Evolutionary conservation across 2,113 vertebrate genomes (phyloP), one percentile per base, ranked within the genome.

Genomic region (Gila orcuttii): DNA sequence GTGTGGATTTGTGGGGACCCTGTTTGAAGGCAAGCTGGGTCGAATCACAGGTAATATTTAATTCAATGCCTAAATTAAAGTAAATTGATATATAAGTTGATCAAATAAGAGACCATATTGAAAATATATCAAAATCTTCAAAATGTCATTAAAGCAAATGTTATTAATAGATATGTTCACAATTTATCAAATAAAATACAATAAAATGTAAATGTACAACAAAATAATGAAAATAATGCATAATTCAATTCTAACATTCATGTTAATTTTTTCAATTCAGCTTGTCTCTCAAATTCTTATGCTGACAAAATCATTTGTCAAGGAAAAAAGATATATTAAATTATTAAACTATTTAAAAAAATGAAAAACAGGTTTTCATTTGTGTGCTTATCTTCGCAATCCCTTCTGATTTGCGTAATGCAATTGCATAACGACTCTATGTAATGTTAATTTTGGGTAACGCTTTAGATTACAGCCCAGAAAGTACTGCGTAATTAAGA

Each of bases 1-100:
- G 0, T 96, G 95, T 8, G 98, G 97, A 60, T 95, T 96, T 76
- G 96, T 99, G 25, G 98, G 98, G 62, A 95, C 96, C 10, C 93
- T 98, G 62, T 96, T 96, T 0, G 90, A 92, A 3, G 97, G 98
- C 75, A 96, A 89, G 79, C 92, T 99, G n/a, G 98, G 97, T 90
- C 91, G 88, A 86, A 99, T 99, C 91, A 99, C 98, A 95, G 98
- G 98, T 99, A 95, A 88, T 57, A 25, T 57, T 57, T 9, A 25
- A 23, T 19, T 31, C 19, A 69, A n/a, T 36, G 23, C 4, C 88
- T 68, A 23, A 0, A 8, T 15, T 13, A 28, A 15, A 45, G n/a
- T 19, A 17, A 9, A 68, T 68, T 8, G 17, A 69, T 21, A 69
- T 21, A 19, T 57, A 57, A 57, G 0, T 50, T 50, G 47, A 50